Base-by-base conservation (phyloP, 2,888 invertebrate genomes). In the Morpho helenor region DNA sequence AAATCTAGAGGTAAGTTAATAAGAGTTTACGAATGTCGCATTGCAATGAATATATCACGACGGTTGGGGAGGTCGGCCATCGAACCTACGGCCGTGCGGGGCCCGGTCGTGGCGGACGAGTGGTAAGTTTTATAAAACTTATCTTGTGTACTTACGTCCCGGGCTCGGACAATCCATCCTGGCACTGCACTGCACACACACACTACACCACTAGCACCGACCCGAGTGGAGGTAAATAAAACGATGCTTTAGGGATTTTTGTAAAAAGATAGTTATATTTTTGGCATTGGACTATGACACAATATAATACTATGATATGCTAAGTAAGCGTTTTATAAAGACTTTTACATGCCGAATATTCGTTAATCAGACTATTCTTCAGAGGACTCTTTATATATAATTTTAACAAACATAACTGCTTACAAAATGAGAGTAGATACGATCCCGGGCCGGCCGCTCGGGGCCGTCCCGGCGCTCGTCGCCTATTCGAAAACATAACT, bases 231-330 rank as follows among this genome's bases (percentile, higher is more conserved):
- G 77, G 72, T 76, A 88, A 89, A 89, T 89, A 86, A 89, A 89
- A 89, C 88, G 76, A 88, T 79, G 73, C 69, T 69, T 76, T 85
- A 81, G 77, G 86, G 87, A 87, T 90, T 90, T 90, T 88, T 87
- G 87, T 89, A 90, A 89, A 90, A 90, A 90, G 90, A 90, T 90
- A 90, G 87, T 90, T 90, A 90, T 90, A 89, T 89, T 90, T 89
- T 90, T 90, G 90, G 90, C 90, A 89, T 90, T 89, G 88, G 90
- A 90, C 90, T 90, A 90, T 90, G 90, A 90, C 90, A 89, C 90
- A 89, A 90, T 90, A 90, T 89, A 89, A 90, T 90, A 90, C 90
- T 89, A 90, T 90, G 90, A 90, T 90, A 90, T 90, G 90, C 90
- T 90, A 90, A 88, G 87, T 90, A 90, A 90, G 90, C 90, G 90